Evolutionary conservation across 2,113 vertebrate genomes (phyloP).

Genomic region (Daphoenositta chrysoptera): DNA sequence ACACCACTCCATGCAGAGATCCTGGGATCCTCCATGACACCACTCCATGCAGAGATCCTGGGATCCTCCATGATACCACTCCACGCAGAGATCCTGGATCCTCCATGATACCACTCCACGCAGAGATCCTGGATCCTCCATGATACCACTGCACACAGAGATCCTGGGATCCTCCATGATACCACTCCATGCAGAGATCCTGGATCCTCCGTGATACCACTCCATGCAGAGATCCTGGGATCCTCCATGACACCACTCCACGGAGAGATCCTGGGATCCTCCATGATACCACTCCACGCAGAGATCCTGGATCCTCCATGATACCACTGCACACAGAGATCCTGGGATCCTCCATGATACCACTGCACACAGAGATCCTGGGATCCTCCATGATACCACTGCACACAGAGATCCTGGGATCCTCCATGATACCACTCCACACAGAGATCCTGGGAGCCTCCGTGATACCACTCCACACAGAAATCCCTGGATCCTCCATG

Average conservation of each 20-base stretch:
- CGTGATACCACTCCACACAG: no score
- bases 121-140: not conserved
- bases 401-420: no score
- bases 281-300: no score
- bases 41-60: not conserved
- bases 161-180: not conserved
- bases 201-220: not conserved
- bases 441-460: no score
- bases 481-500: no score
- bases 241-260: no score
- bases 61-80: not conserved
- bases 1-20: accelerated
- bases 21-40: not conserved
- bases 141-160: not conserved
- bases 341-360: no score
- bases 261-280: accelerated
- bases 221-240: not conserved
- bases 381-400: no score
- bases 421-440: no score
- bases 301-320: no score
- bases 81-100: accelerated
- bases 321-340: no score
- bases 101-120: accelerated
- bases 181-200: not conserved
- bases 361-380: no score